Evolutionary conservation across 2,888 invertebrate genomes (phyloP).

Genomic region (Erannis defoliaria): DNA sequence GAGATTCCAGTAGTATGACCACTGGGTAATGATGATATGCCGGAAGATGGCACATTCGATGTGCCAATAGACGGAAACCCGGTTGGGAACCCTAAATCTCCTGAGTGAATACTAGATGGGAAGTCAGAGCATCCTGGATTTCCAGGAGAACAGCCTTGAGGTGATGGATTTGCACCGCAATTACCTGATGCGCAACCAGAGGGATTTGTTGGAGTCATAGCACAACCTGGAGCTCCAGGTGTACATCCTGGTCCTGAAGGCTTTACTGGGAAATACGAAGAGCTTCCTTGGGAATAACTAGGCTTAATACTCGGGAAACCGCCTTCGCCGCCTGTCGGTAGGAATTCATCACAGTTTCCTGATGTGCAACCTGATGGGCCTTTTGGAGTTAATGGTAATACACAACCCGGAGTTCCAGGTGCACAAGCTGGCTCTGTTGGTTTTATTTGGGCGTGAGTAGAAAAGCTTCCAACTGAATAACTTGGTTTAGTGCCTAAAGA

Average conservation of each 20-base stretch:
- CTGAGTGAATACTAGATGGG: conserved; percentile 1
- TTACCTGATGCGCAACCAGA: conserved; percentile 17
- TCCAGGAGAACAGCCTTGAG: conserved; percentile 14
- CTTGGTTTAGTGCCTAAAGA: conserved; percentile 8
- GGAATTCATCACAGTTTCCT: conserved; percentile 13
- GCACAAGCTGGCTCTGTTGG: conserved; percentile 12
- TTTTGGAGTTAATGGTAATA: conserved; percentile 6
- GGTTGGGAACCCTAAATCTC: conserved; percentile 18
- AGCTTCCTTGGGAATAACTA: conserved; percentile 6
- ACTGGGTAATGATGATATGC: neutral
- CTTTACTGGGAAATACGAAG: conserved; percentile 12
- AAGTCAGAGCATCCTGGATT: conserved; percentile 14
- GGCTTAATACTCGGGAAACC: conserved; percentile 1
- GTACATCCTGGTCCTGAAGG: conserved; percentile 8
- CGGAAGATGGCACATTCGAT: neutral
- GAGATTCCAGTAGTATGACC: conserved; percentile 11
- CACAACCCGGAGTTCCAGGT: conserved; percentile 23
- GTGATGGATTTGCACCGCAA: conserved; percentile 4
- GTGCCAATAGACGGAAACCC: neutral
- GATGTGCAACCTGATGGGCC: neutral
- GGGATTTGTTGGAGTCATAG: neutral
- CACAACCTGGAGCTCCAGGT: conserved; percentile 15
- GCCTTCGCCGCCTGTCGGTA: conserved; percentile 1
- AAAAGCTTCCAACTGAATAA: conserved; percentile 7
- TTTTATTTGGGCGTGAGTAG: conserved; percentile 11